phyloP scores from a whole-genome alignment of 2,888 invertebrate genomes.

The Cybosia mesomella region DNA sequence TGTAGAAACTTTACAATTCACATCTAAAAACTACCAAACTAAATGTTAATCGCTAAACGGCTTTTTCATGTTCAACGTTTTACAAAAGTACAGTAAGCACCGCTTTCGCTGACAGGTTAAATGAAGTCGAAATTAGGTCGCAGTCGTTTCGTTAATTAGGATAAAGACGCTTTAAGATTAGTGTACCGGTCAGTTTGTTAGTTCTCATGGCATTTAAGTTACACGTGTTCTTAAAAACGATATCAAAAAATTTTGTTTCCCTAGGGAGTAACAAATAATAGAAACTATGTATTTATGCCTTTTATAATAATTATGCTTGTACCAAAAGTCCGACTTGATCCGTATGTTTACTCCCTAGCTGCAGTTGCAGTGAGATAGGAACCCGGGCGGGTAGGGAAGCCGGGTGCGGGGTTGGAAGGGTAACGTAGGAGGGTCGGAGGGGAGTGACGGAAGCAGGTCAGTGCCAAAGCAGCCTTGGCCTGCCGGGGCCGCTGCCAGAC shows the following conservation, averaged over 20 bases:
- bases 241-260: too few species aligned
- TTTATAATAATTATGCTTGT: constrained; percentile 17
- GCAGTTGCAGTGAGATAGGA: constrained; percentile 48
- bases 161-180: constrained; percentile 11
- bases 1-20: constrained; percentile 2
- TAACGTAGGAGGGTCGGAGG: constrained; percentile 26
- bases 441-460: constrained; percentile 70
- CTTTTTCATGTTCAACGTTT: neutral
- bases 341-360: constrained; percentile 38
- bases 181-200: neutral
- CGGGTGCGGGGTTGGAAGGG: constrained; percentile 35
- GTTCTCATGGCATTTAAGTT: neutral
- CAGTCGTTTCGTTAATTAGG: constrained; percentile 13
- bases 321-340: constrained; percentile 19
- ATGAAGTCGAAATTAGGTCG: constrained; percentile 21
- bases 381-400: constrained; percentile 42
- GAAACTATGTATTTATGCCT: neutral
- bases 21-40: neutral
- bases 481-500: constrained; percentile 56
- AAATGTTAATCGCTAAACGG: neutral
- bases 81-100: neutral
- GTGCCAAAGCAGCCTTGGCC: constrained; percentile 72
- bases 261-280: neutral
- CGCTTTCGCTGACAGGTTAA: constrained; percentile 11
- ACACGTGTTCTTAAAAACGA: too few species aligned